Evolutionary conservation across 2,888 invertebrate species (phyloP).

Genomic region (Meliscaeva auricollis): DNA sequence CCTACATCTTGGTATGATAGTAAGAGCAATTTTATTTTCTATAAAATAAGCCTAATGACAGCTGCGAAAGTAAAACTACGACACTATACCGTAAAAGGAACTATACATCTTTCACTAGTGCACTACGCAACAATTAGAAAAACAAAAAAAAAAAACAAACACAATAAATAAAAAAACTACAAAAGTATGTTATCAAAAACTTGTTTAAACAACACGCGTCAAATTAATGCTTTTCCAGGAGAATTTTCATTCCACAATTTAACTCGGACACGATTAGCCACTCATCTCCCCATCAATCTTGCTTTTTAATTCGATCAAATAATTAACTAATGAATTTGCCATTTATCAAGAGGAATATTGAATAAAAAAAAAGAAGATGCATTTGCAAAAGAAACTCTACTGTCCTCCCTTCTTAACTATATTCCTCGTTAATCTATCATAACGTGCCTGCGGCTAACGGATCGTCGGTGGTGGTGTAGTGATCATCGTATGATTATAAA

Average conservation of each 20-base stretch:
- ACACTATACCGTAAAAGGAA: constrained; percentile 8
- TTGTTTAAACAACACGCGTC: constrained; percentile 24
- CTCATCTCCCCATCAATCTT: background rate
- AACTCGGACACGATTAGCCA: constrained; percentile 20
- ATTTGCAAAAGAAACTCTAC: background rate
- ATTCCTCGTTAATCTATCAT: constrained; percentile 21
- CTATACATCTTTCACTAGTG: constrained; percentile 24
- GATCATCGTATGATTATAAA: constrained; percentile 8
- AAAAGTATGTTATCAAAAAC: constrained; percentile 23
- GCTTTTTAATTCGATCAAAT: constrained; percentile 32
- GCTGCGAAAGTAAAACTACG: constrained; percentile 16
- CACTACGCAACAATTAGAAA: background rate
- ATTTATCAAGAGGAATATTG: background rate
- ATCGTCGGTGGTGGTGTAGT: background rate
- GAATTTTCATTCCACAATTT: constrained; percentile 26
- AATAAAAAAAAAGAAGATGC: background rate
- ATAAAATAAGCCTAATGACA: background rate
- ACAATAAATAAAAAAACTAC: too few relatives aligned
- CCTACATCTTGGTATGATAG: background rate
- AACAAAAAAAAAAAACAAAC: background rate
- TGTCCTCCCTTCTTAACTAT: background rate
- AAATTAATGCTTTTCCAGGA: constrained; percentile 35
- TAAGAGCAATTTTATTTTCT: background rate
- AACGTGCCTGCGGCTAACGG: background rate
- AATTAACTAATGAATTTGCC: constrained; percentile 22